Evolutionary conservation across 2,888 invertebrate species (phyloP).

Genomic region (Scotopteryx bipunctaria): DNA sequence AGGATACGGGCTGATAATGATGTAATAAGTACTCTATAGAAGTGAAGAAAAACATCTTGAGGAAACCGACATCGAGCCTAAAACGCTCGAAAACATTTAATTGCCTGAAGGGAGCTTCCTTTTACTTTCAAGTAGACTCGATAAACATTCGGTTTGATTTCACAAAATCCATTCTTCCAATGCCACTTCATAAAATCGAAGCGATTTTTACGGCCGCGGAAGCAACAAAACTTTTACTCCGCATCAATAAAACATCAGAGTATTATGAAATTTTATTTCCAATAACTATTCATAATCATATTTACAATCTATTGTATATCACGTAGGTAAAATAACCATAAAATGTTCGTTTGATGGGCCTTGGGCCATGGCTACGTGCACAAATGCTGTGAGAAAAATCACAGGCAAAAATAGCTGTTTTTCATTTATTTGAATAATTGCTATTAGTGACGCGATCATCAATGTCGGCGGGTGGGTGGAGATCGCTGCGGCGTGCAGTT

Average conservation of each 20-base stretch:
- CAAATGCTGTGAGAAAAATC: slow-evolving; percentile 53
- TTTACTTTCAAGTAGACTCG: no score
- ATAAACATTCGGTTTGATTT: no score
- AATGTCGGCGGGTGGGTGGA: slow-evolving; percentile 52
- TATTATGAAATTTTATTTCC: slow-evolving; percentile 77
- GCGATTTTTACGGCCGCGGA: not conserved
- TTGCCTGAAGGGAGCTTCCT: no score
- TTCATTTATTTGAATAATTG: slow-evolving; percentile 49
- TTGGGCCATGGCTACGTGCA: slow-evolving; percentile 47
- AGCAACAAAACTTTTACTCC: not conserved
- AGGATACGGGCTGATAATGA: no score
- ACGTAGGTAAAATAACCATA: slow-evolving; percentile 69
- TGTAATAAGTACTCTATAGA: no score
- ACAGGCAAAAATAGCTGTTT: slow-evolving; percentile 50
- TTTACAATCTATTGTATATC: slow-evolving; percentile 61
- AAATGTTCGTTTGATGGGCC: slow-evolving; percentile 50
- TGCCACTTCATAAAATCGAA: not conserved
- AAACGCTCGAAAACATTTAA: no score
- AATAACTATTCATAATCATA: slow-evolving; percentile 64
- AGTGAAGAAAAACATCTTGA: no score
- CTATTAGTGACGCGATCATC: slow-evolving; percentile 48
- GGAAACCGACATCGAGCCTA: no score
- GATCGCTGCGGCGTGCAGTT: slow-evolving; percentile 68
- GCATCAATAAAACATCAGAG: slow-evolving; percentile 25
- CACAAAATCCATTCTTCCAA: not conserved